A percentile compares a stretch with the other conserved stretches of the same genome.
Conservation (phyloP, 2,113 vertebrate genomes). For the Corydoras maculifer region DNA sequence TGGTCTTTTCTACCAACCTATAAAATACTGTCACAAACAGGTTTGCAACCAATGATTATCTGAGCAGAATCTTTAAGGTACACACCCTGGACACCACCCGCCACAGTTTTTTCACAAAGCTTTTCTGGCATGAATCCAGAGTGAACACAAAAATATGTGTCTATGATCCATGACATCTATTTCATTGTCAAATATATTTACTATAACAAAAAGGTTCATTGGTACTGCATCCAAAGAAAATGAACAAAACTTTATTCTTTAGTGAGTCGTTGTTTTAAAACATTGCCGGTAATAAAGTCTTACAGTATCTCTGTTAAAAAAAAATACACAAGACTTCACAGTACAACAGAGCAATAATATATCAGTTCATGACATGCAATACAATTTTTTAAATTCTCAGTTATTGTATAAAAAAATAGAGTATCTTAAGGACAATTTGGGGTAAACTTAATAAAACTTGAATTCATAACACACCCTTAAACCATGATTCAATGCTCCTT, state of each 20-base stretch:
- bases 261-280: neutral
- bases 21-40: neutral
- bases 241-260: neutral
- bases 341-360: neutral
- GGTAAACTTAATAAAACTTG: too few relatives aligned
- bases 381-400: neutral
- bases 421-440: too few relatives aligned
- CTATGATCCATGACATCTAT: too few relatives aligned
- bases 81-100: constrained; percentile 14
- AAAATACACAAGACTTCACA: neutral
- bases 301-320: neutral
- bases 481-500: too few relatives aligned
- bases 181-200: too few relatives aligned
- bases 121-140: neutral
- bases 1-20: neutral
- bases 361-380: neutral
- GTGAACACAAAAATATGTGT: too few relatives aligned
- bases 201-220: neutral
- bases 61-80: neutral
- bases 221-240: neutral
- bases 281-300: neutral
- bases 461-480: too few relatives aligned
- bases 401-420: neutral
- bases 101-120: neutral
- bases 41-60: too few relatives aligned